These are phyloP conservation scores for Spialia ferax DNA, from an alignment of 2,888 invertebrate species.

Conservation along the genomic window DNA sequence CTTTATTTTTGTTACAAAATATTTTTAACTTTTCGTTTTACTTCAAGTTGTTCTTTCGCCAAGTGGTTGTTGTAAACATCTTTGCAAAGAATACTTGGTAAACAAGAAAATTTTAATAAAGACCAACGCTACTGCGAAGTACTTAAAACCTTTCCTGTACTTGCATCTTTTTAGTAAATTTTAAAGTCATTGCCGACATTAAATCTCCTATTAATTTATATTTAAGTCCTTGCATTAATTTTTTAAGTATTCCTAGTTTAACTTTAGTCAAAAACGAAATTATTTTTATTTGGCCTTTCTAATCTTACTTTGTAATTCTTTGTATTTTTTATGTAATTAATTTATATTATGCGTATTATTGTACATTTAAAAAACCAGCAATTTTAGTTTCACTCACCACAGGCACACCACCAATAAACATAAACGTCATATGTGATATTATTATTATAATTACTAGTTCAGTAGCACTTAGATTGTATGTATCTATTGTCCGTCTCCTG, in stretches of 20 bases:
- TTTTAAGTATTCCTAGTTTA: too few relatives aligned
- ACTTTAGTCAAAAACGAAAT: too few relatives aligned
- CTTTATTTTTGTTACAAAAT: background rate
- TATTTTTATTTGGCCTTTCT: too few relatives aligned
- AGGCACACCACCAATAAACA: background rate
- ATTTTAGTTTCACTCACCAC: too few relatives aligned
- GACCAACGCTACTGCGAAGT: background rate
- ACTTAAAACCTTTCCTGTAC: background rate
- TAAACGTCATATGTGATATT: background rate
- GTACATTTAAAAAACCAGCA: too few relatives aligned
- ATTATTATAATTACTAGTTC: background rate
- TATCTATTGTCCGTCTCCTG: conserved; percentile 55
- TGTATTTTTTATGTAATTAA: too few relatives aligned
- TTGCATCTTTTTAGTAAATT: background rate
- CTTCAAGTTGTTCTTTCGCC: background rate
- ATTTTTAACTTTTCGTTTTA: conserved; percentile 5
- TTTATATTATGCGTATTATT: too few relatives aligned
- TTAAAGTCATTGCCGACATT: background rate
- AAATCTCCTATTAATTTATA: too few relatives aligned
- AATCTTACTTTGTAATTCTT: too few relatives aligned
- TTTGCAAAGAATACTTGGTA: background rate
- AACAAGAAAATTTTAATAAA: background rate
- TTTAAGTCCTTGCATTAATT: too few relatives aligned
- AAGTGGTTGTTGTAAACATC: conserved; percentile 1
- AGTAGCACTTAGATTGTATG: conserved; percentile 28